phyloP scores from a whole-genome alignment of 2,888 invertebrate species.

The Torymus aiolomorphi region DNA sequence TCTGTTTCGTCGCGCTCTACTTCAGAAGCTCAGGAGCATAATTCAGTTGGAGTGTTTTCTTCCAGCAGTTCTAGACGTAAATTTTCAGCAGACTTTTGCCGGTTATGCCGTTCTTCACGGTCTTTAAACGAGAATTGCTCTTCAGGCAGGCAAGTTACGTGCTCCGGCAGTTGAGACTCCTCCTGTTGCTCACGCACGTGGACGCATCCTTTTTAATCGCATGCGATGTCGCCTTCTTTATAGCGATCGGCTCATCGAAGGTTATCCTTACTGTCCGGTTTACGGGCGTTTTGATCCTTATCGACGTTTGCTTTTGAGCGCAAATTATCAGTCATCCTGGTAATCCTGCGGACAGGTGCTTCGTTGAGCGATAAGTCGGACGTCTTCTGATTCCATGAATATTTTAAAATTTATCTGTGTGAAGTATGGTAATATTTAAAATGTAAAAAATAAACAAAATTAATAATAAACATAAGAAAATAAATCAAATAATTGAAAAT shows the following conservation, averaged over 20 bases:
- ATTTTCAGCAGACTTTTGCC: slow-evolving; percentile 59
- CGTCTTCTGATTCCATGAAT: no score
- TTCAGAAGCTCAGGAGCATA: neutral
- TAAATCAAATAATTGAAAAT: no score
- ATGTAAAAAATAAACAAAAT: no score
- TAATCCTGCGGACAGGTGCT: no score
- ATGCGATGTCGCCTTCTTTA: no score
- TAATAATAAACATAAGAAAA: no score
- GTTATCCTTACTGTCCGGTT: neutral
- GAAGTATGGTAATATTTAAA: no score
- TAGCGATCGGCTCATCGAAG: neutral
- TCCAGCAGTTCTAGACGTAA: slow-evolving; percentile 67
- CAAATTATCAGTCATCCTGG: no score
- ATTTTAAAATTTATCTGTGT: no score
- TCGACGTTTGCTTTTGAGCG: slow-evolving; percentile 23
- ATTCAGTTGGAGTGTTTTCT: neutral
- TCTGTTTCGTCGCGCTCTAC: neutral
- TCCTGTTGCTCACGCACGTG: slow-evolving; percentile 45
- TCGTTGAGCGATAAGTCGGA: no score
- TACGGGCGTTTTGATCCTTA: slow-evolving; percentile 34
- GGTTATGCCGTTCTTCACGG: neutral
- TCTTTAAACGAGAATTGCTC: slow-evolving; percentile 17
- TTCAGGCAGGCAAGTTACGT: slow-evolving; percentile 17
- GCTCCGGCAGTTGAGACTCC: slow-evolving; percentile 49
- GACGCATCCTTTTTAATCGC: slow-evolving; percentile 2